phyloP scores from a whole-genome alignment of 1,140 invertebrate species.

The Gryon sp. region DNA sequence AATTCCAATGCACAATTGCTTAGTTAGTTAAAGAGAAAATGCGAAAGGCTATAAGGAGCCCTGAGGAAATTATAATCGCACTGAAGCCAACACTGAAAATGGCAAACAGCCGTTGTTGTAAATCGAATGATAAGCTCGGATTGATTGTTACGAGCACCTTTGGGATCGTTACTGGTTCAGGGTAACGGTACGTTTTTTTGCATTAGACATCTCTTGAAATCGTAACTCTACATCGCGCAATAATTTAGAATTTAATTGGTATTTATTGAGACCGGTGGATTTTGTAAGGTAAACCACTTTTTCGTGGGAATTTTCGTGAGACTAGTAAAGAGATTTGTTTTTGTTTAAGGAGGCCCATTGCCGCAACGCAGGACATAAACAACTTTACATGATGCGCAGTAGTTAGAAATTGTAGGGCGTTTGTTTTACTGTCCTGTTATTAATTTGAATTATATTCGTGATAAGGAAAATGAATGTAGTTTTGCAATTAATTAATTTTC shows the following conservation, averaged over 20 bases:
- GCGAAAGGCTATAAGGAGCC: constrained; percentile 27
- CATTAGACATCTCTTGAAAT: constrained; percentile 9
- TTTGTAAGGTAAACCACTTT: constrained; percentile 7
- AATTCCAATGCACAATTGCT: constrained; percentile 64
- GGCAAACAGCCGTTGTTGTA: constrained; percentile 33
- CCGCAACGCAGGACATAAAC: neutral
- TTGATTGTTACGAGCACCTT: constrained; percentile 47
- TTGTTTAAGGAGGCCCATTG: constrained; percentile 4
- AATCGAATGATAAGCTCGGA: constrained; percentile 56
- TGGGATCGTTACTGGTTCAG: constrained; percentile 13
- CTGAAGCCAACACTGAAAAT: constrained; percentile 23
- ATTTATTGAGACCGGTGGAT: constrained; percentile 36
- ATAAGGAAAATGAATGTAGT: neutral
- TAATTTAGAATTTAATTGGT: constrained; percentile 53
- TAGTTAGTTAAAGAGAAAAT: constrained; percentile 50
- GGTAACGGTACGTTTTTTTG: constrained; percentile 37
- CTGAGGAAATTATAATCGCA: constrained; percentile 53
- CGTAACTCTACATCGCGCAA: constrained; percentile 27
- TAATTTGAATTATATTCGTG: neutral
- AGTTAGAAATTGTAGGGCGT: neutral
- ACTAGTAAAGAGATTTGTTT: constrained; percentile 9
- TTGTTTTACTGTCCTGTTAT: neutral
- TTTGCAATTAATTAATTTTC: too few relatives aligned
- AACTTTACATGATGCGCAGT: constrained; percentile 1
- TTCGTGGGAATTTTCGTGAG: constrained; percentile 22